Base-by-base conservation (phyloP, 2,888 invertebrate species). In the Agrypnus murinus region DNA sequence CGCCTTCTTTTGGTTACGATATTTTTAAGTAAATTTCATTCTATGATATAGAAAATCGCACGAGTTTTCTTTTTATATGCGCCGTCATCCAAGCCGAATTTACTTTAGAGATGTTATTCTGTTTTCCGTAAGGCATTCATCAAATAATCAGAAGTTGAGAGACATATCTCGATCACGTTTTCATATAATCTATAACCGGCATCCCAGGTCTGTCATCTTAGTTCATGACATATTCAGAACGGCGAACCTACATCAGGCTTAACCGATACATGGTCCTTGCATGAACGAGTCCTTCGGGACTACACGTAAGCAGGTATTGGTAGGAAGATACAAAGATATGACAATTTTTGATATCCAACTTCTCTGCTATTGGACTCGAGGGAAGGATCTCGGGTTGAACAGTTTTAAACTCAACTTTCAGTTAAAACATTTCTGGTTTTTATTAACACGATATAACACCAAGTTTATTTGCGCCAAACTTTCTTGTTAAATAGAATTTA, bases 181-280 rank as follows among this genome's bases (percentile, higher is more conserved):
- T 55, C 64, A 68, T 65, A 76, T 77, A 74, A 75, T 75, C 77
- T 73, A 77, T 76, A 77, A 76, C 75, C 62, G 69, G 63, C 66
- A 69, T 75, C 75, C 76, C 75, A 67, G 63, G 75, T 77, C 79
- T 79, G 78, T 79, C 81, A 80, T 80, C 77, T 77, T 67, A 69
- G 74, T 78, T 83, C 83, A 83, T 83, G 81, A 81, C 80, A 82
- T 82, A 83, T 83, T 83, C 82, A 83, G 80, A 78, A 76, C 78
- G 77, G 77, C 76, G 74, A 78, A 80, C 80, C 79, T 79, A 80
- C 76, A 79, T 81, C 81, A 80, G 76, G 71, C 73, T 71, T 66
- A 72, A 69, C 72, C 73, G 71, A 70, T 71, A 75, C 76, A 75
- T 72, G 69, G 74, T 75, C 74, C 69, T 74, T 65, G 69, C 63